phyloP scores from a whole-genome alignment of 2,888 invertebrate species.

The Panzeria rudis region DNA sequence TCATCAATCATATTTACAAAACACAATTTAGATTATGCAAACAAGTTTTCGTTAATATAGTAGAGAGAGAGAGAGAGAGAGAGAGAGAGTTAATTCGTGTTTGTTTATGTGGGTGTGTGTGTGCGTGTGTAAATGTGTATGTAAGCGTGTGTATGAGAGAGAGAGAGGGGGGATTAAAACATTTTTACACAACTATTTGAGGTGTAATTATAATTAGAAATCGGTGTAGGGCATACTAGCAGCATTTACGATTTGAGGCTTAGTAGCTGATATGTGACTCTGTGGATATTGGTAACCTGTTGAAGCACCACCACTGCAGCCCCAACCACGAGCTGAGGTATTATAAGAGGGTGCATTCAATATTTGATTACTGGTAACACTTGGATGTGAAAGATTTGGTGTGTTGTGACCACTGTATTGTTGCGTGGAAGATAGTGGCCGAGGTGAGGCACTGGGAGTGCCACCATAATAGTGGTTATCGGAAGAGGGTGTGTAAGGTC shows the following conservation, averaged over 20 bases:
- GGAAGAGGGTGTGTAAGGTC: slow-evolving; percentile 47
- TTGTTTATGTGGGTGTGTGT: neutral
- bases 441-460: slow-evolving; percentile 40
- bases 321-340: slow-evolving; percentile 93
- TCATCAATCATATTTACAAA: slow-evolving; percentile 52
- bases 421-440: slow-evolving; percentile 60
- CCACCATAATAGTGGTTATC: slow-evolving; percentile 21
- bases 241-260: slow-evolving; percentile 37
- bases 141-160: neutral
- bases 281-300: slow-evolving; percentile 18
- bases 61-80: neutral
- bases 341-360: slow-evolving; percentile 87
- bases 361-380: slow-evolving; percentile 68
- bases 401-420: slow-evolving; percentile 42
- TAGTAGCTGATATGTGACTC: slow-evolving; percentile 25
- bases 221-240: slow-evolving; percentile 77
- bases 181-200: neutral
- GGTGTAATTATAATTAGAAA: slow-evolving; percentile 70
- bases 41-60: neutral
- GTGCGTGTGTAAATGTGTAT: no score
- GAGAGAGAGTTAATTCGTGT: neutral
- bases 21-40: slow-evolving; percentile 48
- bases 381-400: slow-evolving; percentile 52
- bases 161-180: slow-evolving; percentile 1
- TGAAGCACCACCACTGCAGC: slow-evolving; percentile 8